A percentile compares a stretch with the other conserved stretches of the same genome.
These are phyloP conservation scores for Brachionus sp. DNA, from an alignment of 1,140 invertebrate species.

Conservation along the genomic window DNA sequence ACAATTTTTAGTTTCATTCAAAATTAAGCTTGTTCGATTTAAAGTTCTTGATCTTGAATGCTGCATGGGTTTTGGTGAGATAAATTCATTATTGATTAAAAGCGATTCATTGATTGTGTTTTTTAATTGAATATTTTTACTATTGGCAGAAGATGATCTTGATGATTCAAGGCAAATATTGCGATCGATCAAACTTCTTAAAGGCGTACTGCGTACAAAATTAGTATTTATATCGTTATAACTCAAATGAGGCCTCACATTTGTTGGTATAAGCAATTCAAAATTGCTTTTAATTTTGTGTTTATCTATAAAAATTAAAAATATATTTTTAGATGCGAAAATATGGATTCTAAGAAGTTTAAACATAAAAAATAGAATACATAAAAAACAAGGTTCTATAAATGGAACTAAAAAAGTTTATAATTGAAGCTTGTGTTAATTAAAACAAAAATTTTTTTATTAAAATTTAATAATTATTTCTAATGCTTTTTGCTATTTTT, in stretches of 20 bases:
- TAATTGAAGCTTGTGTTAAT: too few relatives aligned
- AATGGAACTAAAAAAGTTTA: too few relatives aligned
- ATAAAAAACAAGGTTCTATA: too few relatives aligned
- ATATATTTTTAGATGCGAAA: neutral
- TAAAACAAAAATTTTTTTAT: too few relatives aligned
- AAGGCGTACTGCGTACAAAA: neutral
- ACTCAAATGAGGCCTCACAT: neutral
- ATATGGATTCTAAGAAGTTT: neutral
- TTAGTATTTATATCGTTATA: neutral
- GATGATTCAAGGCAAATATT: neutral
- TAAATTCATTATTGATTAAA: neutral
- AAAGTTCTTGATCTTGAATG: neutral
- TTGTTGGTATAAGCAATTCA: neutral
- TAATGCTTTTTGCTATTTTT: neutral
- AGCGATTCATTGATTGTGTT: neutral
- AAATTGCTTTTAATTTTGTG: neutral
- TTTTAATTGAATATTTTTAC: constrained; percentile 2
- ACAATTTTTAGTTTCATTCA: neutral
- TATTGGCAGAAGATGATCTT: neutral
- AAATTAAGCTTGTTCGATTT: neutral
- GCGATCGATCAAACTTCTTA: neutral
- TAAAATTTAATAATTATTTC: neutral
- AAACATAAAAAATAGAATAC: too few relatives aligned
- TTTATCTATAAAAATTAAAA: neutral
- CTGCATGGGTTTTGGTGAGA: neutral